Evolutionary conservation across 2,888 invertebrate species (phyloP), one percentile per base, ranked within the genome.

Genomic region (Piscicola geometra): DNA sequence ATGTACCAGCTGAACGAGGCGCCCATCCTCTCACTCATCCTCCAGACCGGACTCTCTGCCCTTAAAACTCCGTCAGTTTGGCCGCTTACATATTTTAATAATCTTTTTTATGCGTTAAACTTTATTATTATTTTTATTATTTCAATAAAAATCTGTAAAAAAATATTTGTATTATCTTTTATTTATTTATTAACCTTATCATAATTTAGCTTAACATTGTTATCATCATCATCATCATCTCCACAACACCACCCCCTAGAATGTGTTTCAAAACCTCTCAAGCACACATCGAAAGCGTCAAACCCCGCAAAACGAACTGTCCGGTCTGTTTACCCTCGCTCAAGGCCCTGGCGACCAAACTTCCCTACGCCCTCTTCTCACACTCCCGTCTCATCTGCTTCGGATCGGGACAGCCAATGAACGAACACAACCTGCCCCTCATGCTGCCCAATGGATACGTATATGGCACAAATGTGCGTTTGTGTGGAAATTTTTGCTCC

Each of bases 391-490:
- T 97, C 75, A 92, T 97, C 82, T 99, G 98, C 86, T 88, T 90
- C 83, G 91, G 97, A 81, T 92, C 93, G 78, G 93, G 94, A 36
- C 89, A 91, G 81, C 92, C 94, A 70, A 89, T 99, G 82, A 96
- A 99, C 87, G 97, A 98, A 85, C 92, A 98, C 86, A 97, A 98
- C 88, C 94, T 93, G 81, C 97, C 97, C 18, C 93, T 98, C 91
- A 94, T 96, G 91, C 89, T 99, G 87, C 99, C 99, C 78, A 98
- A 98, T 87, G 98, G 98, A 76, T 92, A 94, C 87, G 95, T 99
- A 77, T 98, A 95, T 80, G 85, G 86, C 32, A 81, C 79, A 75
- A 82, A 82, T 78, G 85, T 84, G 79, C 81, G 83, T 82, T 12
- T 0, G 30, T 28, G 15, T 52, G 18, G n/a, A n/a, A n/a, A n/a